Evolutionary conservation across 2,113 vertebrate genomes (phyloP).

Genomic region (Ursus arctos): DNA sequence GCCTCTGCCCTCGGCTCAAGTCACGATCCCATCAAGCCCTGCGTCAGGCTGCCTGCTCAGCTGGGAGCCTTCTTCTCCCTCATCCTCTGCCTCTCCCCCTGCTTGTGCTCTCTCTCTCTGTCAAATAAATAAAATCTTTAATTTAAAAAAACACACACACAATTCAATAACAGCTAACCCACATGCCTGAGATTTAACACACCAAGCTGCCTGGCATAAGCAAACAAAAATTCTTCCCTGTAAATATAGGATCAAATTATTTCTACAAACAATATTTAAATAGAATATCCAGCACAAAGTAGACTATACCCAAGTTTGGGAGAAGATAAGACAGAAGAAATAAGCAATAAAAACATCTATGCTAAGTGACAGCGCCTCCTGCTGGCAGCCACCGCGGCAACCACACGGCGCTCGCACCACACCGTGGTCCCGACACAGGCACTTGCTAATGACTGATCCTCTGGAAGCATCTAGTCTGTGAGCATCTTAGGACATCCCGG

Average conservation of each 20-base stretch:
- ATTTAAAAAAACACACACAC: neutral
- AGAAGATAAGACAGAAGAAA: neutral
- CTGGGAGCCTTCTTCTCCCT: neutral
- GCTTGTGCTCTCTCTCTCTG: neutral
- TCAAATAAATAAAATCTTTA: neutral
- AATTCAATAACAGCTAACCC: neutral
- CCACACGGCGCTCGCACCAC: neutral
- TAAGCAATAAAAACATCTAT: neutral
- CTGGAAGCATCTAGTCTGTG: neutral
- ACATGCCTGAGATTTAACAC: neutral
- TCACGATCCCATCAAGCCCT: neutral
- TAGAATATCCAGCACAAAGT: neutral
- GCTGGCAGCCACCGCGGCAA: neutral
- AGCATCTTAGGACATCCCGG: neutral
- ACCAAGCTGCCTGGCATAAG: neutral
- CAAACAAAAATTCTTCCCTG: neutral
- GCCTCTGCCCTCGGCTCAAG: neutral
- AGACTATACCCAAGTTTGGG: neutral
- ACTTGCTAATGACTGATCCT: neutral
- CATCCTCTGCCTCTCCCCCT: neutral
- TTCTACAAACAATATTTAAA: conserved; percentile 7
- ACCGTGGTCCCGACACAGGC: too few species aligned
- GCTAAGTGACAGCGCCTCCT: neutral
- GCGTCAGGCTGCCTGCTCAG: neutral
- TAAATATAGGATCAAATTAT: neutral